Conservation (phyloP, 2,888 invertebrate genomes). For the Perdita meconis region DNA sequence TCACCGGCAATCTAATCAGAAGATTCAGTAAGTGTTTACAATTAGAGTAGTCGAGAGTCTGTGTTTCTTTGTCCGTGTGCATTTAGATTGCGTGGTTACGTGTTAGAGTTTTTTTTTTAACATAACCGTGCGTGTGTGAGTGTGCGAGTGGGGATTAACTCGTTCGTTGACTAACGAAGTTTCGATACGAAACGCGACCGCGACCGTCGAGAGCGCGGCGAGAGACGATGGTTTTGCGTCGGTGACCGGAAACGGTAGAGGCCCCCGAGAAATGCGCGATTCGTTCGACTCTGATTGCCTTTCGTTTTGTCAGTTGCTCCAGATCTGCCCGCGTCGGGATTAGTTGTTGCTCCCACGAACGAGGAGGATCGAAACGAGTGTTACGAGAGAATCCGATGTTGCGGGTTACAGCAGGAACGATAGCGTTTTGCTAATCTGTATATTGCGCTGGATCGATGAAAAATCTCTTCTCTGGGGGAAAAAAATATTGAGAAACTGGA, state of each 20-base stretch:
- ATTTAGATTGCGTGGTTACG: slow-evolving; percentile 67
- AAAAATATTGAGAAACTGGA: no score
- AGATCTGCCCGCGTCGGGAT: no score
- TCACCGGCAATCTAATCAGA: slow-evolving; percentile 91
- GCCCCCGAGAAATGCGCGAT: no score
- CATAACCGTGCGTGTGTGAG: slow-evolving; percentile 43
- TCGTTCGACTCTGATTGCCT: no score
- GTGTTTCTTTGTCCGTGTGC: slow-evolving; percentile 71
- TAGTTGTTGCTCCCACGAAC: no score
- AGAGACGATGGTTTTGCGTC: slow-evolving; percentile 41
- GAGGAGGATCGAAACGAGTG: no score
- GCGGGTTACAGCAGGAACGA: no score
- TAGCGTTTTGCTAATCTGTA: no score
- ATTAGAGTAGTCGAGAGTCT: slow-evolving; percentile 75
- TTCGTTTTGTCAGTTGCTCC: no score
- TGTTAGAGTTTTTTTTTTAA: slow-evolving; percentile 64
- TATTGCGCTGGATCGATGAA: no score
- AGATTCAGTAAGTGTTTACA: slow-evolving; percentile 93
- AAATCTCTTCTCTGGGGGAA: no score
- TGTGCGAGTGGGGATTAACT: slow-evolving; percentile 39
- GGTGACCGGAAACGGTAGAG: slow-evolving; percentile 9
- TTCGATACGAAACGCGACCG: slow-evolving; percentile 40
- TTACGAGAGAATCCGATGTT: no score
- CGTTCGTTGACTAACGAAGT: slow-evolving; percentile 49
- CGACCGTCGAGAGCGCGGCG: slow-evolving; percentile 9